Conservation (phyloP, 2,888 invertebrate species). For the Aradus depressus region DNA sequence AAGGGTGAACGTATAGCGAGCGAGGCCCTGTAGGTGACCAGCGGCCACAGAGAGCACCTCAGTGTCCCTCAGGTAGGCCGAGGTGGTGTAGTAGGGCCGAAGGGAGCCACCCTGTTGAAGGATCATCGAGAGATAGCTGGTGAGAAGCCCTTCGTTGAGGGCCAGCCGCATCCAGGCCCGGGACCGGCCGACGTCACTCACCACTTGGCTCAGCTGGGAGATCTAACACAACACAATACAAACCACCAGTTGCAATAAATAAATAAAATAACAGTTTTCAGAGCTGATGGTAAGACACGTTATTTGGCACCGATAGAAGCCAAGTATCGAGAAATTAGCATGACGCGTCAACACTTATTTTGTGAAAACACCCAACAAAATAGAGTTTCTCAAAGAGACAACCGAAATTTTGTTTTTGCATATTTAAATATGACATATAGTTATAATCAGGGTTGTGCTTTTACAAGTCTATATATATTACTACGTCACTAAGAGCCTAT, state of each 20-base stretch:
- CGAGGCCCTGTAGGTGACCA: slow-evolving; percentile 62
- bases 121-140: slow-evolving; percentile 75
- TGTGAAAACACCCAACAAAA: too few species aligned
- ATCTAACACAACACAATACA: slow-evolving; percentile 42
- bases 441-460: too few species aligned
- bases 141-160: slow-evolving; percentile 75
- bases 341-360: too few species aligned
- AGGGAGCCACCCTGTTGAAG: slow-evolving; percentile 62
- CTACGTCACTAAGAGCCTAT: too few species aligned
- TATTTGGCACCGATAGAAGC: background rate
- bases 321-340: too few species aligned
- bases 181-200: slow-evolving; percentile 81
- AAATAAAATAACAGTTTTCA: background rate
- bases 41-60: slow-evolving; percentile 71
- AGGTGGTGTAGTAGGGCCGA: slow-evolving; percentile 68
- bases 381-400: too few species aligned
- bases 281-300: background rate
- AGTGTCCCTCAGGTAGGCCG: slow-evolving; percentile 70
- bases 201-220: slow-evolving; percentile 63
- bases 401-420: too few species aligned
- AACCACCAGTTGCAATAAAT: background rate
- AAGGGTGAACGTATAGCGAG: slow-evolving; percentile 52
- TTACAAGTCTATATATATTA: too few species aligned
- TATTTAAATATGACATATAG: too few species aligned
- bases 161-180: slow-evolving; percentile 84